Percentiles rank a stretch among this genome's conserved stretches.
Conservation (phyloP, 2,113 vertebrate species). For the Rhipidura dahli region DNA sequence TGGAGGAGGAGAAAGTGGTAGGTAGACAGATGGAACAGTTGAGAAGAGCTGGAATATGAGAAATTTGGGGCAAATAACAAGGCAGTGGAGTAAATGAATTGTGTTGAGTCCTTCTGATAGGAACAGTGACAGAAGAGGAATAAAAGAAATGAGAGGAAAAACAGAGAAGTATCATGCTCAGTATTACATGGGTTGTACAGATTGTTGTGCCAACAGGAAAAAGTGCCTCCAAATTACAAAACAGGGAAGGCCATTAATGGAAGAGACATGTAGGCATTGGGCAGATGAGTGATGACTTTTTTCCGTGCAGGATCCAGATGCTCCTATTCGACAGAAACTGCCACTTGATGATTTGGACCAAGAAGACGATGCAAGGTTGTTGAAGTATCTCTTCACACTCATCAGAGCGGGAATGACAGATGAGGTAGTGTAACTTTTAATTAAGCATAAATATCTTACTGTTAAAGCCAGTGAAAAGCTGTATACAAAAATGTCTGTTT, state of each 20-base stretch:
- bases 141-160: not conserved
- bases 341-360: conserved; percentile 93
- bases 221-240: not conserved
- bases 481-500: not conserved
- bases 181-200: not conserved
- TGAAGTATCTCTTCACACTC: conserved; percentile 93
- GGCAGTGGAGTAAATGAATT: not conserved
- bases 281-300: not conserved
- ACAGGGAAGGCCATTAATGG: not conserved
- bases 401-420: conserved; percentile 96
- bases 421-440: conserved; percentile 74
- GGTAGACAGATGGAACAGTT: not conserved
- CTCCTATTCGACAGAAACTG: conserved; percentile 91
- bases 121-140: not conserved
- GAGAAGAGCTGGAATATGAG: not conserved
- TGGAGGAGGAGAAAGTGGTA: not conserved
- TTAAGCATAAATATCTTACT: not conserved
- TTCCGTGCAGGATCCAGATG: conserved; percentile 87
- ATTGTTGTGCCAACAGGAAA: not conserved
- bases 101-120: not conserved
- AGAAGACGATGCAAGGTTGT: conserved; percentile 89
- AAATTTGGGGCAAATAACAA: not conserved
- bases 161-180: not conserved
- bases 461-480: not conserved
- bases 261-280: not conserved